Evolutionary conservation across 2,113 vertebrate species (phyloP), one percentile per base, ranked within the genome.

Genomic region (Macrotus californicus): DNA sequence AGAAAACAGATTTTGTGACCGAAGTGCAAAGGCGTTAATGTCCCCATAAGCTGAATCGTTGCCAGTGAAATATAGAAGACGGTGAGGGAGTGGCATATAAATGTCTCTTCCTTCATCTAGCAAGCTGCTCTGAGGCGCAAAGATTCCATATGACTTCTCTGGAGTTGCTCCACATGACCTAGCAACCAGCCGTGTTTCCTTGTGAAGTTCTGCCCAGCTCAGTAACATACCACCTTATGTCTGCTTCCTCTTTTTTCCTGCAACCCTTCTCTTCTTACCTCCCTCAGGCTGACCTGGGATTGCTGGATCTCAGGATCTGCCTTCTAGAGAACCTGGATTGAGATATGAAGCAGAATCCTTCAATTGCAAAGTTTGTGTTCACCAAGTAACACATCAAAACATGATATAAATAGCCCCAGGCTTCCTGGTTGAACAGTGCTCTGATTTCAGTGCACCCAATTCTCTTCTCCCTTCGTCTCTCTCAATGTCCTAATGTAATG

Each of bases 351-450:
- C 67, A 75, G 81, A 16, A 11, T 12, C 34, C 46, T 81, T 64
- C 56, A 70, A 54, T 11, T 69, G 4, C 10, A 22, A 83, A 21
- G 11, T 34, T 91, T 70, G 29, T 93, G 29, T 61, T 56, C 21
- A 31, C 22, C 59, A 56, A 64, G 26, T 39, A n/a, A 48, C 36
- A 66, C 85, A 84, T 59, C 67, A 93, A 61, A 91, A 31, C 69
- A 24, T 31, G 39, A 2, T 39, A 39, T 70, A 9, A 76, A 39
- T 61, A 88, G 7, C 34, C 2, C 43, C 36, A 39, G 21, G 6
- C 21, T 54, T 84, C 34, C 50, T 48, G 29, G 21, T 21, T 26
- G 64, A 87, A 89, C 96, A 56, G 15, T 34, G 64, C 21, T 67
- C 22, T 80, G 1, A 64, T 87, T 94, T 48, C 64, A 16, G 26